These are phyloP conservation scores for Theretra japonica DNA, from an alignment of 2,888 invertebrate species.

Conservation along the genomic window DNA sequence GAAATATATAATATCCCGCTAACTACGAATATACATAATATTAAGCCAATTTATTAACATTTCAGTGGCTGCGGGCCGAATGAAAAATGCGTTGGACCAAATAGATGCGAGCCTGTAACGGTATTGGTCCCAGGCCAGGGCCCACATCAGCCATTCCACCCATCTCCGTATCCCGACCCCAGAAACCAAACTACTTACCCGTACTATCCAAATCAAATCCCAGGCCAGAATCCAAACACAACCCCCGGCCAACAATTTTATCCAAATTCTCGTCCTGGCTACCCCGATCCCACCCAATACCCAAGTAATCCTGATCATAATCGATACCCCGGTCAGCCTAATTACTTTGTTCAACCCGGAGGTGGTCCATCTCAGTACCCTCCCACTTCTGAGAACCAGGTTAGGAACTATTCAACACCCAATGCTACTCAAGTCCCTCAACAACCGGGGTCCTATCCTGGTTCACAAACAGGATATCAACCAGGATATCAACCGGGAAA, in stretches of 20 bases:
- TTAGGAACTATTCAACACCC: background rate
- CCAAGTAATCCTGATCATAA: conserved; percentile 1
- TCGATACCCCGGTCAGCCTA: conserved; percentile 11
- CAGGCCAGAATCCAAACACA: background rate
- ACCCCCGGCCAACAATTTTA: background rate
- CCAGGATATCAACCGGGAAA: conserved; percentile 8
- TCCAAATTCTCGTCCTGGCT: conserved; percentile 7
- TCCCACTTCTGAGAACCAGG: background rate
- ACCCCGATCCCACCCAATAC: background rate
- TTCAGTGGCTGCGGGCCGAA: conserved; percentile 78
- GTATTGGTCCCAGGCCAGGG: background rate
- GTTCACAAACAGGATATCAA: background rate
- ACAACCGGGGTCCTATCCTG: conserved; percentile 30
- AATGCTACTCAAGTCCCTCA: background rate
- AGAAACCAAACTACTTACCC: conserved; percentile 29
- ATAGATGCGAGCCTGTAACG: conserved; percentile 57
- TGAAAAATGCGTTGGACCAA: conserved; percentile 63
- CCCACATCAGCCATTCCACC: conserved; percentile 29
- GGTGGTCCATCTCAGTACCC: background rate
- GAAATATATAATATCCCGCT: background rate
- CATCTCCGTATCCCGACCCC: background rate
- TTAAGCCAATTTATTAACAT: conserved; percentile 30
- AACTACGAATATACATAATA: background rate
- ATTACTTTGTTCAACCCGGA: conserved; percentile 20
- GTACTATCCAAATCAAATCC: conserved; percentile 12